Evolutionary conservation across 2,797 vertebrate species (phyloP), one percentile per base, ranked within the genome.

Genomic region (Artibeus jamaicensis): DNA sequence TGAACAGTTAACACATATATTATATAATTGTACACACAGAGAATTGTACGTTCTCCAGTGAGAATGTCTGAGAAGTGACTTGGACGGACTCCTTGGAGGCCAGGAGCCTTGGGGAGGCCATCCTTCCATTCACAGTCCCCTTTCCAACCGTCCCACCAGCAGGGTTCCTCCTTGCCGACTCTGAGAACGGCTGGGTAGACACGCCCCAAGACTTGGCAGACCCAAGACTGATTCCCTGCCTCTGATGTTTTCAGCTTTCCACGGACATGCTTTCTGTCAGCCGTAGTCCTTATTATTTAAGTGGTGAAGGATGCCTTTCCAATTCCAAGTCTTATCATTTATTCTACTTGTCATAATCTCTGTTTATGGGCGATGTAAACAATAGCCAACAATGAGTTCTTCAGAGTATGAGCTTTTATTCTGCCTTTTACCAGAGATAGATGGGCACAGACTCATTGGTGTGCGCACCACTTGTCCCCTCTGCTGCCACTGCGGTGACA

Each of bases 311-410:
- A 97, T 88, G 90, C 73, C 87, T 94, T 96, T 97, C 85, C 89
- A 94, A 44, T 68, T 84, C 42, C 68, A 90, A 96, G 70, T 86
- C 96, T 96, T 78, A 86, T 93, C 92, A 96, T 96, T 92, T 89
- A 92, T 93, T 62, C 67, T 90, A 46, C 74, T 96, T 97, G 96
- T 94, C 95, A 96, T 97, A 94, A 97, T 97, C 87, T 96, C 37
- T 92, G 86, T 91, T 95, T 95, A 92, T 70, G 84, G 74, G 92
- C 94, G 85, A 79, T 90, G 95, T 93, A 93, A 97, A 94, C 70
- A 96, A 79, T 32, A 94, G 39, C 73, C 86, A 95, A 78, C 74
- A 87, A 11, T 4, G 18, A 77, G 74, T 88, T 90, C 86, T 96
- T 96, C 77, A 67, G 77, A 91, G 76, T 79, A 53, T 5, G 11